Base-by-base conservation (phyloP, 2,113 vertebrate species). In the Passerina amoena region DNA sequence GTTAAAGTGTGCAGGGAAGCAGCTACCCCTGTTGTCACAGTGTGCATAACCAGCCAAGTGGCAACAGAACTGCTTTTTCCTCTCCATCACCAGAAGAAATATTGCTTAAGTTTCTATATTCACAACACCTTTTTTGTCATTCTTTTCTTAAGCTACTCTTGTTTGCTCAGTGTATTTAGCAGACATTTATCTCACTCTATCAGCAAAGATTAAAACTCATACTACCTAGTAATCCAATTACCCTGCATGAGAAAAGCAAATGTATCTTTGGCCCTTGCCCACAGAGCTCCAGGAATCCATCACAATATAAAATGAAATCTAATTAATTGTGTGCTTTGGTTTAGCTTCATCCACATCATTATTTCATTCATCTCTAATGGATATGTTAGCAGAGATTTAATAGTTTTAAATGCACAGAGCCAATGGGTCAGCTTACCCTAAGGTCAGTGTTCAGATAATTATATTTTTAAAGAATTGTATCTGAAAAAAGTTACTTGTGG, bases 161-260 rank as follows among this genome's bases (percentile, higher is more conserved):
- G 51, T 95, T 92, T 81, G 73, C 83, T 84, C 60, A 93, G 81
- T 88, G 48, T 80, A 92, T 95, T 97, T 97, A 92, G 56, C 78
- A 91, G 90, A 78, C 93, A 95, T 97, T 96, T 92, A 95, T 92
- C 86, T 96, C 59, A 96, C 56, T 96, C 97, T 97, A 97, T 97
- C 94, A 83, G 92, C 61, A 96, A 91, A 97, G 95, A 97, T 97
- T 97, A 97, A 97, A 94, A 94, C 81, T 97, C 92, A 94, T 82
- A 68, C 77, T 92, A 94, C 77, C 79, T 92, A 51, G 85, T 94
- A 98, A 98, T 97, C 94, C 92, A 91, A 97, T 97, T 98, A 98
- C 88, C 48, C 86, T 88, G 30, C 78, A 75, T 72, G 83, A 97
- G 87, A 92, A 97, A 98, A 97, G 91, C 18, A 96, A 97, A 97